Percentiles rank a stretch among this genome's conserved stretches.
These are phyloP conservation scores for Apostichopus parvimensis DNA, from an alignment of 35 echinoderm and acorn worm genomes.

Conservation along the genomic window DNA sequence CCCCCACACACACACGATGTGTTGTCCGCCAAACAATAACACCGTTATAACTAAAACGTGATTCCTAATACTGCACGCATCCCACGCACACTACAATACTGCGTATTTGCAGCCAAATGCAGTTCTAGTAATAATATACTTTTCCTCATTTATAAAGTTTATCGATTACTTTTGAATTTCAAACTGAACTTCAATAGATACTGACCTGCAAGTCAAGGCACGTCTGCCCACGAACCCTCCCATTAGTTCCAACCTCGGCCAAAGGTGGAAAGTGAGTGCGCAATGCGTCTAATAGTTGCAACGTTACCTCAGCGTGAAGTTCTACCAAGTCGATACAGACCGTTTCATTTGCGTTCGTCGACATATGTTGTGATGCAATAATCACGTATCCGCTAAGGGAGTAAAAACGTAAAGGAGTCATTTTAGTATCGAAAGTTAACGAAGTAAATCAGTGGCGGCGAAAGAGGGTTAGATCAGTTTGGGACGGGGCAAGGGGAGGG, in stretches of 20 bases:
- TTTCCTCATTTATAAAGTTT: no score
- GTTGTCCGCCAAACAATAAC: no score
- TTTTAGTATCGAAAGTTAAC: no score
- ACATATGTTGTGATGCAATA: background rate
- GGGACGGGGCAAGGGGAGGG: no score
- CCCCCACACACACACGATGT: no score
- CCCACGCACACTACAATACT: no score
- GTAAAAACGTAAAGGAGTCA: background rate
- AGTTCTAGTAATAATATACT: background rate
- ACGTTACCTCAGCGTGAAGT: background rate
- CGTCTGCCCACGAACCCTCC: background rate
- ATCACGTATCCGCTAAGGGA: slow-evolving; percentile 5
- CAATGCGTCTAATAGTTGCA: background rate
- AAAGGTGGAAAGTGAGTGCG: background rate
- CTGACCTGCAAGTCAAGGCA: background rate
- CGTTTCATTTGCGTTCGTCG: background rate
- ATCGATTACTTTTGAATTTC: no score
- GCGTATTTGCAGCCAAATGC: background rate
- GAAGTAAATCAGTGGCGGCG: no score
- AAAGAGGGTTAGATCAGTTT: no score
- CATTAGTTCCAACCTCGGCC: background rate
- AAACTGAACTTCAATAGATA: no score
- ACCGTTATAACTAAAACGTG: no score
- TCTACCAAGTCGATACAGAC: slow-evolving; percentile 3
- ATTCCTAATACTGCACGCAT: no score